Percentiles rank a stretch among this genome's conserved stretches.
These are phyloP conservation scores for Drosophila sp. DNA, from an alignment of 1,140 invertebrate genomes.

Conservation along the genomic window DNA sequence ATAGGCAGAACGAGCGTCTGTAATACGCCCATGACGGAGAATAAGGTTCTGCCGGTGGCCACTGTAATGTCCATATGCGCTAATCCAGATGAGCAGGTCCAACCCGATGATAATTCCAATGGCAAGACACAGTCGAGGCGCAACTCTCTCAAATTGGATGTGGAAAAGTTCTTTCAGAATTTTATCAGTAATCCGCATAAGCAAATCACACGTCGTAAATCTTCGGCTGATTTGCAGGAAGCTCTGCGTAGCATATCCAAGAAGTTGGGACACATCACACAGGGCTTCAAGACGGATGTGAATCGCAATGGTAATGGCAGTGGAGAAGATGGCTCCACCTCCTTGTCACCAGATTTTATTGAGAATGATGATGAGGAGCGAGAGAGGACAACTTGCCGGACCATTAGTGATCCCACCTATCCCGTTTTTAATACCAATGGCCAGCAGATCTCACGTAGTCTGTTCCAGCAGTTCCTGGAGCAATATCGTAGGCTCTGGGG, in stretches of 20 bases:
- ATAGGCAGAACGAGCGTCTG: slow-evolving; percentile 88
- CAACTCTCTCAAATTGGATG: slow-evolving; percentile 68
- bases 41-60: slow-evolving; percentile 88
- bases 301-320: slow-evolving; percentile 67
- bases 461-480: slow-evolving; percentile 88
- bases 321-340: slow-evolving; percentile 31
- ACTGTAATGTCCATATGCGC: slow-evolving; percentile 88
- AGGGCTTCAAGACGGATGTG: slow-evolving; percentile 67
- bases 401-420: slow-evolving; percentile 90
- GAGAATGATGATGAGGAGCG: slow-evolving; percentile 81
- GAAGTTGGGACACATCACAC: slow-evolving; percentile 80
- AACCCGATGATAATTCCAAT: slow-evolving; percentile 64
- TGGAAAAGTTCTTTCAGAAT: slow-evolving; percentile 80
- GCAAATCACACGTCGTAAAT: slow-evolving; percentile 73
- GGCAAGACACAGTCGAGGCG: slow-evolving; percentile 60
- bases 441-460: slow-evolving; percentile 87
- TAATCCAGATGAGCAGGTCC: slow-evolving; percentile 81
- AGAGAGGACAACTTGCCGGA: slow-evolving; percentile 82
- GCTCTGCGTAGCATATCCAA: slow-evolving; percentile 84
- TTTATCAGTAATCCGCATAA: slow-evolving; percentile 77
- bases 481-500: slow-evolving; percentile 83
- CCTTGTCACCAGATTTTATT: slow-evolving; percentile 69
- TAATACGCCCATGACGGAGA: slow-evolving; percentile 89
- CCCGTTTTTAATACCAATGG: slow-evolving; percentile 90
- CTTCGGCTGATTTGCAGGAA: slow-evolving; percentile 85